Percentiles rank a stretch among this genome's conserved stretches.
phyloP scores from a whole-genome alignment of 1,140 invertebrate species.

The Penaeus chinensis region DNA sequence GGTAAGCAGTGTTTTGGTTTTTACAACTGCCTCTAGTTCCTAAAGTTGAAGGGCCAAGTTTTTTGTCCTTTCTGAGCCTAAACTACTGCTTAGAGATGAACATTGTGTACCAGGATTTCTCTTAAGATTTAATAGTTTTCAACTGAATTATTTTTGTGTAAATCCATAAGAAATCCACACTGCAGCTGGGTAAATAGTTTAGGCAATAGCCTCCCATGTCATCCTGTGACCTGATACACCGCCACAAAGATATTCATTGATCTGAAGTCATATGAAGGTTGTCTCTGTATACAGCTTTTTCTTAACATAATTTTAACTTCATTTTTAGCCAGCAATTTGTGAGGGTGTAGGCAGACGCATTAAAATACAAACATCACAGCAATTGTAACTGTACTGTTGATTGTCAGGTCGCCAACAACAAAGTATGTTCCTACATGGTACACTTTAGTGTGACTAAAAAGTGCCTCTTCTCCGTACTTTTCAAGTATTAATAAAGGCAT shows the following conservation, averaged over 20 bases:
- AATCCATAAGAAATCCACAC: conserved; percentile 33
- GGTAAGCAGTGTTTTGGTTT: not conserved
- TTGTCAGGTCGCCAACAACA: conserved; percentile 61
- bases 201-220: conserved; percentile 30
- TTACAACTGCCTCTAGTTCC: conserved; percentile 44
- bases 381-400: conserved; percentile 57
- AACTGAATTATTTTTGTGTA: conserved; percentile 34
- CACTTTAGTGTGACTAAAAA: conserved; percentile 63
- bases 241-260: conserved; percentile 52
- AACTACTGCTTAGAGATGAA: not conserved
- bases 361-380: conserved; percentile 53
- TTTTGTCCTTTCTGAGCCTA: no score
- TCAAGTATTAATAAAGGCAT: conserved; percentile 63
- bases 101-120: conserved; percentile 30
- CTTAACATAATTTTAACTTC: conserved; percentile 48
- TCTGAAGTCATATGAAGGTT: conserved; percentile 47
- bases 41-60: conserved; percentile 41
- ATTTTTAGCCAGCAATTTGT: conserved; percentile 50
- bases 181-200: conserved; percentile 53
- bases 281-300: conserved; percentile 42
- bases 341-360: conserved; percentile 58
- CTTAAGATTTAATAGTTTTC: conserved; percentile 25
- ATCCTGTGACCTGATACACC: conserved; percentile 57
- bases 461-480: conserved; percentile 61
- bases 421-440: conserved; percentile 61